Evolutionary conservation across 2,113 vertebrate species (phyloP).

Genomic region (Hemiscyllium ocellatum): DNA sequence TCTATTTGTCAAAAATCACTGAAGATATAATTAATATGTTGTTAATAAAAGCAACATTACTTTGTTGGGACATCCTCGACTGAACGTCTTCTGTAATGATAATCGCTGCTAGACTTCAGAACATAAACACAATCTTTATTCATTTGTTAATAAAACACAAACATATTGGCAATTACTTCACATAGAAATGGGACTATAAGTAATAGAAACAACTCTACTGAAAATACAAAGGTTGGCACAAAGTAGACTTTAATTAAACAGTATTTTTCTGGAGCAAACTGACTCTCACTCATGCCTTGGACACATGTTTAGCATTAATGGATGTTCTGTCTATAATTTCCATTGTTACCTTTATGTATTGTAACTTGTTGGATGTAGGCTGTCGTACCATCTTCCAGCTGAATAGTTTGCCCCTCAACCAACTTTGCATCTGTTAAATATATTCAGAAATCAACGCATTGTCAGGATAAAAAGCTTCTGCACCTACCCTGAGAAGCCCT

Average conservation of each 20-base stretch:
- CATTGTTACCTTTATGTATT: slow-evolving; percentile 61
- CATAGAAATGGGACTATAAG: background rate
- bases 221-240: background rate
- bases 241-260: background rate
- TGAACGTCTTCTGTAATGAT: background rate
- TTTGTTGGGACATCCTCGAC: background rate
- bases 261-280: background rate
- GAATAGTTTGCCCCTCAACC: slow-evolving; percentile 65
- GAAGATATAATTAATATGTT: background rate
- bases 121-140: background rate
- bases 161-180: background rate
- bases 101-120: background rate
- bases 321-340: background rate
- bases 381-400: slow-evolving; percentile 68
- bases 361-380: slow-evolving; percentile 69
- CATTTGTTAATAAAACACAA: background rate
- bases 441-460: slow-evolving; percentile 1
- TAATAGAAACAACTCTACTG: background rate
- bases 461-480: background rate
- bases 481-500: background rate
- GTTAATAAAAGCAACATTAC: background rate
- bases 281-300: background rate
- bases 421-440: slow-evolving; percentile 60
- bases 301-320: background rate
- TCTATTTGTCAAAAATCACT: background rate